Evolutionary conservation across 2,888 invertebrate genomes (phyloP).

Genomic region (Anticlea derivata): DNA sequence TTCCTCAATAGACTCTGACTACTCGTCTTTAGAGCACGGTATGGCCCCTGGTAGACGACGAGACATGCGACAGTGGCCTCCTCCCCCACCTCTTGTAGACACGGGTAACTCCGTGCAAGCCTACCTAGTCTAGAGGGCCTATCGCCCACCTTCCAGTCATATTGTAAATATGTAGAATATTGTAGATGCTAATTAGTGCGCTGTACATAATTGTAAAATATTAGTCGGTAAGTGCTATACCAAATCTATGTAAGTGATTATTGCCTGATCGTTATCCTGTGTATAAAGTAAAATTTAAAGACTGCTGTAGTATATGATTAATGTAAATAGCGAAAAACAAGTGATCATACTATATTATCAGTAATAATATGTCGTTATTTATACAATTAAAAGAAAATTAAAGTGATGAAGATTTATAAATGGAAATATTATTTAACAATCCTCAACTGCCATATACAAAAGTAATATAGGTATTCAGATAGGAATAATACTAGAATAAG

Average conservation of each 20-base stretch:
- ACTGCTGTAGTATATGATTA: constrained; percentile 83
- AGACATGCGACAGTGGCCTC: constrained; percentile 76
- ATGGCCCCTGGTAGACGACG: constrained; percentile 78
- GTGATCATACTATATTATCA: constrained; percentile 82
- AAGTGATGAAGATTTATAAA: constrained; percentile 76
- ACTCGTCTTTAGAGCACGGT: constrained; percentile 91
- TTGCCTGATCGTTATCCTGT: constrained; percentile 82
- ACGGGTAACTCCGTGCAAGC: constrained; percentile 84
- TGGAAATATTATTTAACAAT: constrained; percentile 56
- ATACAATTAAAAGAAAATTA: constrained; percentile 76
- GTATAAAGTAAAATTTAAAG: constrained; percentile 84
- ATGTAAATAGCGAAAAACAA: constrained; percentile 81
- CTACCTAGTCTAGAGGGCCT: constrained; percentile 86
- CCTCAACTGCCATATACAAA: neutral
- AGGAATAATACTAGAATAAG: too few species aligned
- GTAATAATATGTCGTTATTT: constrained; percentile 78
- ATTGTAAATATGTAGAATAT: constrained; percentile 72
- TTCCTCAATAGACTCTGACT: constrained; percentile 95
- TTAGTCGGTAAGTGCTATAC: constrained; percentile 79
- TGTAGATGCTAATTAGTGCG: constrained; percentile 54
- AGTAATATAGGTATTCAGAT: neutral
- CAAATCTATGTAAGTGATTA: constrained; percentile 81
- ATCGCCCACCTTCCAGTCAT: constrained; percentile 76
- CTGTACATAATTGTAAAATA: constrained; percentile 82
- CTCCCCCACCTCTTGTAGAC: constrained; percentile 76